A percentile compares a stretch with the other conserved stretches of the same genome.
phyloP scores from a whole-genome alignment of 2,888 invertebrate species.

The Lypha dubia region DNA sequence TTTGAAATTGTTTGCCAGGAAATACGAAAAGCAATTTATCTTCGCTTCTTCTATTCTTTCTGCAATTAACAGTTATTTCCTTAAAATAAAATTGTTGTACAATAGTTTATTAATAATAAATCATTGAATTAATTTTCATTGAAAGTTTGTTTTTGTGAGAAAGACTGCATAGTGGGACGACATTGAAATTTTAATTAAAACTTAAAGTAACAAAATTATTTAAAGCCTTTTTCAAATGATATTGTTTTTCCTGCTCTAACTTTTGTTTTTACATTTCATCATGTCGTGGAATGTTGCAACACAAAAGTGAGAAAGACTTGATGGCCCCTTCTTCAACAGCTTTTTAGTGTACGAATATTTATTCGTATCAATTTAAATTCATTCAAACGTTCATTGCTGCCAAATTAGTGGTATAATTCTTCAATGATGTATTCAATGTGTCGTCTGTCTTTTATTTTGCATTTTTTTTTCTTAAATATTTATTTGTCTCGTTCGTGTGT shows the following conservation, averaged over 20 bases:
- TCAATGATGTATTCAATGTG: conserved; percentile 47
- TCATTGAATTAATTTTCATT: conserved; percentile 16
- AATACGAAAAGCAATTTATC: conserved; percentile 63
- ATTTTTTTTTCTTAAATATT: conserved; percentile 9
- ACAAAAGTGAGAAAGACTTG: not conserved
- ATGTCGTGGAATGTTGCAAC: not conserved
- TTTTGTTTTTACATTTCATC: conserved; percentile 13
- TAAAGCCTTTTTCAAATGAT: not conserved
- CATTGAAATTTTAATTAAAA: not conserved
- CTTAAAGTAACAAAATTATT: not conserved
- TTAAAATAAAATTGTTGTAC: conserved; percentile 37
- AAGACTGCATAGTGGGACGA: conserved; percentile 8
- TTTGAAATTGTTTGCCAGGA: conserved; percentile 33
- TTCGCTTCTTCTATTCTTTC: conserved; percentile 49
- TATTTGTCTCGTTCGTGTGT: conserved; percentile 21
- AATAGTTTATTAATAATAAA: conserved; percentile 37
- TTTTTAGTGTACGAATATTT: not conserved
- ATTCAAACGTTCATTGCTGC: conserved; percentile 63
- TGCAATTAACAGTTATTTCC: conserved; percentile 69
- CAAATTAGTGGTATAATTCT: conserved; percentile 66
- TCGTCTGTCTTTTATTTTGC: conserved; percentile 3
- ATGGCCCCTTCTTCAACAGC: conserved; percentile 24
- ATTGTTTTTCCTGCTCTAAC: conserved; percentile 10
- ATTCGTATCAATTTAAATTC: conserved; percentile 50
- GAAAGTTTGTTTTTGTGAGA: not conserved